Conservation (phyloP, 1,140 invertebrate genomes). For the Linepithema humile region DNA sequence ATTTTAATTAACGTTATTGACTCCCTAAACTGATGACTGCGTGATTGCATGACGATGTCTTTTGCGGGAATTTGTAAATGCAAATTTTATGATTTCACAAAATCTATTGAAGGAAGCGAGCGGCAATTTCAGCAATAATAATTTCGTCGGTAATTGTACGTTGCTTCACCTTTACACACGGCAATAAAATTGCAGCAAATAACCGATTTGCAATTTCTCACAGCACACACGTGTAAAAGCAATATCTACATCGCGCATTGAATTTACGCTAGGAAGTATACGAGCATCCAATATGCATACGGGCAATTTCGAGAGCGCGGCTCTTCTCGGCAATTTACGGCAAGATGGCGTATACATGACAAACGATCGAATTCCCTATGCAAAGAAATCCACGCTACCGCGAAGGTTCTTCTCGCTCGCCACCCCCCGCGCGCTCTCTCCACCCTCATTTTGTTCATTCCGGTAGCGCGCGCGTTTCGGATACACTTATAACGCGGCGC, state of each 20-base stretch:
- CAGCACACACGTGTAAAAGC: not conserved
- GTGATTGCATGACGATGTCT: conserved; percentile 47
- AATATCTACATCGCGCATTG: conserved; percentile 38
- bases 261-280: conserved; percentile 53
- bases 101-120: not conserved
- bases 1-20: conserved; percentile 84
- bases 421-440: not conserved
- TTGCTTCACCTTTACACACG: not conserved
- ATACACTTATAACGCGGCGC: conserved; percentile 77
- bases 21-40: conserved; percentile 81
- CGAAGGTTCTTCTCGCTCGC: conserved; percentile 57
- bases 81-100: not conserved
- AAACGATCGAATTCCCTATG: conserved; percentile 82
- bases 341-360: conserved; percentile 82
- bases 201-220: conserved; percentile 25
- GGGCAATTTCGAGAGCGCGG: conserved; percentile 78
- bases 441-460: conserved; percentile 30
- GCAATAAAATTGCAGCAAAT: not conserved
- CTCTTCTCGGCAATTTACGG: conserved; percentile 76
- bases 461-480: conserved; percentile 71
- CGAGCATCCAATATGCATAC: conserved; percentile 62
- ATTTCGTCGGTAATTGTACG: not conserved
- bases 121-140: not conserved
- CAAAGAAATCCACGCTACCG: conserved; percentile 75
- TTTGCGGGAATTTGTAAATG: not conserved